phyloP scores from a whole-genome alignment of 2,797 vertebrate genomes.

The Hydrophis major region DNA sequence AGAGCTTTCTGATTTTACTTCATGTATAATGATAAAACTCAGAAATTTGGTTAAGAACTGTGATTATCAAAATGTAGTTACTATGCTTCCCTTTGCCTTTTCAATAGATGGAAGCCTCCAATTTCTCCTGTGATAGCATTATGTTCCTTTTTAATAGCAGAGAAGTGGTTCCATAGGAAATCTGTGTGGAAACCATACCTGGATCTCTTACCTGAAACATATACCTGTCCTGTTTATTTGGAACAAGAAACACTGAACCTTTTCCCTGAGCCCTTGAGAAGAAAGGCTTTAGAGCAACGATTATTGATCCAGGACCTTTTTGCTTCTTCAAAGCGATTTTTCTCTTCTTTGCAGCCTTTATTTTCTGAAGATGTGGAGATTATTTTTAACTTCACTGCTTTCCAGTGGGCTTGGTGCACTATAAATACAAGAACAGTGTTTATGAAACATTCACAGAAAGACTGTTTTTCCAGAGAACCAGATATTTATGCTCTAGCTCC shows the following conservation, averaged over 20 bases:
- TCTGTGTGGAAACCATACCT: slow-evolving; percentile 90
- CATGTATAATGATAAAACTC: neutral
- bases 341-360: slow-evolving; percentile 84
- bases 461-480: slow-evolving; percentile 76
- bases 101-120: slow-evolving; percentile 81
- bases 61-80: neutral
- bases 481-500: slow-evolving; percentile 88
- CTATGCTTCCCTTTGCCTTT: slow-evolving; percentile 2
- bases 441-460: slow-evolving; percentile 71
- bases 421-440: slow-evolving; percentile 93
- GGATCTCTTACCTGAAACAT: slow-evolving; percentile 79
- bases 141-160: slow-evolving; percentile 86
- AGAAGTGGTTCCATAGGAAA: slow-evolving; percentile 74
- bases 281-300: slow-evolving; percentile 78
- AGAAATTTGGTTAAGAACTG: neutral
- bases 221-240: slow-evolving; percentile 84
- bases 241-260: slow-evolving; percentile 67
- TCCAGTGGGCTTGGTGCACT: slow-evolving; percentile 94
- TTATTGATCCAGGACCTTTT: slow-evolving; percentile 71
- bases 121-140: slow-evolving; percentile 82
- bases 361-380: slow-evolving; percentile 69
- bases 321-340: slow-evolving; percentile 73
- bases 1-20: neutral
- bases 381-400: slow-evolving; percentile 78
- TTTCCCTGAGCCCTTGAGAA: slow-evolving; percentile 73